phyloP scores from a whole-genome alignment of 2,888 invertebrate species.

The Euplexia lucipara region DNA sequence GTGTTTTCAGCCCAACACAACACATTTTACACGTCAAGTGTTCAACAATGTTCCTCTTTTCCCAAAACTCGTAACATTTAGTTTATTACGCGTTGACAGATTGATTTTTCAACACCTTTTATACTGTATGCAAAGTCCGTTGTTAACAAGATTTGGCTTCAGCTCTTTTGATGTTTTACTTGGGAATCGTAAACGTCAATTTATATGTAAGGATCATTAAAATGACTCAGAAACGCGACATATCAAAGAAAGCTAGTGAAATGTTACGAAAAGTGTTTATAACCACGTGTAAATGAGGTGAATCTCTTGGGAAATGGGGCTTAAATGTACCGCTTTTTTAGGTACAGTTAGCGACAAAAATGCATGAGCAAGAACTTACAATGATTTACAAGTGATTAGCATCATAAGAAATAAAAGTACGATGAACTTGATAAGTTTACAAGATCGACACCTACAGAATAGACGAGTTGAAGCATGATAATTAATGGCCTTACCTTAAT shows the following conservation, averaged over 20 bases:
- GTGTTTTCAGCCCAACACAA: constrained; percentile 40
- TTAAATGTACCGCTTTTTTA: constrained; percentile 1
- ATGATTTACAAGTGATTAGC: too few species aligned
- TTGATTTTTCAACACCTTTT: constrained; percentile 48
- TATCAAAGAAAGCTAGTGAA: constrained; percentile 48
- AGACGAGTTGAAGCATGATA: too few species aligned
- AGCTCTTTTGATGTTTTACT: constrained; percentile 30
- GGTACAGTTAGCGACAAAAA: neutral
- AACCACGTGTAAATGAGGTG: constrained; percentile 27
- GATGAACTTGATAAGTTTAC: too few species aligned
- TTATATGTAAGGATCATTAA: constrained; percentile 21
- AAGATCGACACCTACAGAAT: too few species aligned
- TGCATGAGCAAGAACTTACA: too few species aligned
- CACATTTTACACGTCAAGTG: constrained; percentile 22
- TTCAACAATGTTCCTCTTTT: constrained; percentile 45
- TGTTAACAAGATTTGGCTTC: constrained; percentile 23
- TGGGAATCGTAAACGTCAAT: constrained; percentile 31
- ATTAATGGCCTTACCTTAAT: too few species aligned
- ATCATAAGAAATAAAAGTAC: too few species aligned
- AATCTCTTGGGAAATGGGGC: constrained; percentile 7
- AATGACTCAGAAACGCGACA: constrained; percentile 2
- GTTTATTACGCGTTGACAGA: constrained; percentile 58
- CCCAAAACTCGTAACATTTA: constrained; percentile 48
- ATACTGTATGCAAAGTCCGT: constrained; percentile 16
- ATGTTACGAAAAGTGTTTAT: constrained; percentile 7